phyloP scores from a whole-genome alignment of 2,113 vertebrate species.

The Aphyosemion australe region DNA sequence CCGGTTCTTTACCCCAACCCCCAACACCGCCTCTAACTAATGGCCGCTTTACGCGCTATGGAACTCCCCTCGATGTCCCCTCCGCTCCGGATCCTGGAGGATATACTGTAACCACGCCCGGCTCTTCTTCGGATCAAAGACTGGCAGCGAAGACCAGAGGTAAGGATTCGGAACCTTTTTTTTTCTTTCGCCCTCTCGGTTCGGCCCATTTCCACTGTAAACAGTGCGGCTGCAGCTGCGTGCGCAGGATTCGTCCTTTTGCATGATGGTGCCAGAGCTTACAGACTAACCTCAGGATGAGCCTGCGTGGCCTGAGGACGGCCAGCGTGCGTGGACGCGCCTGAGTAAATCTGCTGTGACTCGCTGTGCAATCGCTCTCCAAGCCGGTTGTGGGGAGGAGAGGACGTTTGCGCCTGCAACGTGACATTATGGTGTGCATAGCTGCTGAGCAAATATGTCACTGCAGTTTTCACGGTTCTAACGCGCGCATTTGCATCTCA shows the following conservation, averaged over 20 bases:
- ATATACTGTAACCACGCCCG: conserved; percentile 77
- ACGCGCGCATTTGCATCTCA: no score
- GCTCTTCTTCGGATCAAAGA: conserved; percentile 61
- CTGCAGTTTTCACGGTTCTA: no score
- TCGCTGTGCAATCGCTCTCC: conserved; percentile 50
- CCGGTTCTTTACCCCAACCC: neutral
- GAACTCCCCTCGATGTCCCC: conserved; percentile 48
- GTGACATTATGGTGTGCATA: no score
- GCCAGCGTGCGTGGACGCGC: conserved; percentile 65
- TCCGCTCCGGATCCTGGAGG: conserved; percentile 54
- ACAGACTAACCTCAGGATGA: conserved; percentile 1
- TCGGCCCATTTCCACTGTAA: no score
- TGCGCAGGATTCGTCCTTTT: neutral
- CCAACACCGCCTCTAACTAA: neutral
- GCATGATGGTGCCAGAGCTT: conserved; percentile 28
- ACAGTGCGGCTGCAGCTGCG: conserved; percentile 1
- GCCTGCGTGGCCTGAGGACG: conserved; percentile 57
- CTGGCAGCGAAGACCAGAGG: conserved; percentile 63
- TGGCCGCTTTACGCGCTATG: conserved; percentile 39
- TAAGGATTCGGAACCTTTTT: conserved; percentile 53
- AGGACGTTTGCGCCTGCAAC: no score
- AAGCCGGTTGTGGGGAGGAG: no score
- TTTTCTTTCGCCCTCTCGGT: neutral
- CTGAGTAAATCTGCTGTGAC: conserved; percentile 62
- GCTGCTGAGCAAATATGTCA: no score